A percentile compares a stretch with the other conserved stretches of the same genome.
phyloP scores from a whole-genome alignment of 2,888 invertebrate species.

The Caenorhabditis uteleia region DNA sequence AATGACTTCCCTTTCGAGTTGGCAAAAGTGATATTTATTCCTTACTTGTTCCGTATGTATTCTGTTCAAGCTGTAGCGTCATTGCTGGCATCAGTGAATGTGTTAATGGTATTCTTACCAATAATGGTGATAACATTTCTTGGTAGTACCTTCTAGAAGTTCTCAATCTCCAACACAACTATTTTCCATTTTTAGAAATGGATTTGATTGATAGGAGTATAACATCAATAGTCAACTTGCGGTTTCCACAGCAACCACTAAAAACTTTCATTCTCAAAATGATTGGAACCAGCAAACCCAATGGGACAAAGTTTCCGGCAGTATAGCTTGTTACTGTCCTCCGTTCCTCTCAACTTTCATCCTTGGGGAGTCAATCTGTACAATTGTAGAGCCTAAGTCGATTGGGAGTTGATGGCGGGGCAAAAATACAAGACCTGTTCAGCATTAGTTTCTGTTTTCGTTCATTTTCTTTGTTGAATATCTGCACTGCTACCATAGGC shows the following conservation, averaged over 20 bases:
- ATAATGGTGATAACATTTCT: neutral
- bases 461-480: too few relatives aligned
- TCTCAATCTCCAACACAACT: neutral
- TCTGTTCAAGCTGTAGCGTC: neutral
- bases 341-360: too few relatives aligned
- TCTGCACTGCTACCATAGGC: too few relatives aligned
- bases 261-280: slow-evolving; percentile 56
- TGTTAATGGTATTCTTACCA: neutral
- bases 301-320: slow-evolving; percentile 63
- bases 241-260: slow-evolving; percentile 65
- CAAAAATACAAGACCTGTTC: too few relatives aligned
- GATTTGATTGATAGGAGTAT: neutral
- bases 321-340: slow-evolving; percentile 16
- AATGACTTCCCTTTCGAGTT: neutral
- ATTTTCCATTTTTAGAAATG: neutral
- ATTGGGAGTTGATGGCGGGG: too few relatives aligned
- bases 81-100: neutral
- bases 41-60: neutral
- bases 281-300: slow-evolving; percentile 58
- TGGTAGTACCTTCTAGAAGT: neutral
- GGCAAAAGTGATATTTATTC: neutral
- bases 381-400: too few relatives aligned
- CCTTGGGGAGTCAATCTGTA: too few relatives aligned
- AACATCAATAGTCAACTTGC: too few relatives aligned
- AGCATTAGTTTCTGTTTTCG: too few relatives aligned